Conservation (phyloP, 1,140 invertebrate species). For the Schlechtendalia chinensis region DNA sequence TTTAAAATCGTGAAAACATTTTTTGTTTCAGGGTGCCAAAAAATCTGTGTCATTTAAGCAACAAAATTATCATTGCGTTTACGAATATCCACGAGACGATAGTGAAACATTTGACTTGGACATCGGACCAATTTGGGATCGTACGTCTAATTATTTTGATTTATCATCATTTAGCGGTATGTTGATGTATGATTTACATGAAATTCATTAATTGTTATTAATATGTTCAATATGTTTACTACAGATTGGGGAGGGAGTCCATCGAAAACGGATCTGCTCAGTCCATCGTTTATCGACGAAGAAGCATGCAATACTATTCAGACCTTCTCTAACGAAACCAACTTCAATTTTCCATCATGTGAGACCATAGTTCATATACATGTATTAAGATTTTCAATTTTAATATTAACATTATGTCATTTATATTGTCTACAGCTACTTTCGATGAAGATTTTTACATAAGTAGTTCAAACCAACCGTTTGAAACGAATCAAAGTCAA, state of each 20-base stretch:
- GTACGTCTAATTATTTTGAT: constrained; percentile 40
- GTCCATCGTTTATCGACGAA: constrained; percentile 21
- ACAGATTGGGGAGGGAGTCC: constrained; percentile 38
- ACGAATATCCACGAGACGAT: constrained; percentile 75
- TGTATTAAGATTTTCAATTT: background rate
- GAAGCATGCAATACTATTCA: constrained; percentile 15
- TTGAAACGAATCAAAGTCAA: constrained; percentile 68
- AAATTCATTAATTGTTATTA: no score
- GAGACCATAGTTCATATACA: background rate
- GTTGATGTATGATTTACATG: background rate
- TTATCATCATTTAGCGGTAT: constrained; percentile 36
- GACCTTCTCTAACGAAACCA: constrained; percentile 2
- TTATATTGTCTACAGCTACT: constrained; percentile 6
- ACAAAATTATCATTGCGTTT: constrained; percentile 77
- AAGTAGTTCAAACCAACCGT: constrained; percentile 68
- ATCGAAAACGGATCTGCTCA: constrained; percentile 21
- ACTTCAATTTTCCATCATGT: constrained; percentile 27
- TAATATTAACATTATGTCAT: background rate
- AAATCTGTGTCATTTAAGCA: constrained; percentile 76
- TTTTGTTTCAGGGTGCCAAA: constrained; percentile 59
- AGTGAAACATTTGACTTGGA: constrained; percentile 36
- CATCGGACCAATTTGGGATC: constrained; percentile 38
- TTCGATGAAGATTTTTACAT: constrained; percentile 58
- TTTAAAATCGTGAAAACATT: no score
- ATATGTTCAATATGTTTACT: background rate